Evolutionary conservation across 2,888 invertebrate species (phyloP).

Genomic region (Cabera pusaria): DNA sequence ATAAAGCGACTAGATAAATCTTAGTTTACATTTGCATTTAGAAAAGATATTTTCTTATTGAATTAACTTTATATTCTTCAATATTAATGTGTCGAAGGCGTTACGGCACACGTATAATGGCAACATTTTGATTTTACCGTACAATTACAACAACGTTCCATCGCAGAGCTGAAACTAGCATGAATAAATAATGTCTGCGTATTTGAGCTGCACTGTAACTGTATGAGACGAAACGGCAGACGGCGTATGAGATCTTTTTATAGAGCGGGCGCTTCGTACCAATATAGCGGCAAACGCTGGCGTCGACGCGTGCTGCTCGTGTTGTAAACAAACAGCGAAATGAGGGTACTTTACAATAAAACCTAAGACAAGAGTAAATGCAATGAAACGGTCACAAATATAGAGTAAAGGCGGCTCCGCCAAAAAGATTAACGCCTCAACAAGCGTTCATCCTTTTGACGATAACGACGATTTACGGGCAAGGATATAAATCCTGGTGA

Average conservation of each 20-base stretch:
- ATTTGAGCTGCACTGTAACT: conserved; percentile 29
- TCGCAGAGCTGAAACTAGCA: conserved; percentile 17
- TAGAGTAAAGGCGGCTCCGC: conserved; percentile 1
- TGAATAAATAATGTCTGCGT: conserved; percentile 19
- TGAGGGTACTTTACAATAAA: conserved; percentile 17
- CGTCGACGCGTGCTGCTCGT: conserved; percentile 26
- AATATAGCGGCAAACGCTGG: conserved; percentile 63
- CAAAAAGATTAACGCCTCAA: conserved; percentile 12
- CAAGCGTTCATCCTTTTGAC: background rate
- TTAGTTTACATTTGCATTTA: too few species aligned
- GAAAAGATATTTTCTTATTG: too few species aligned
- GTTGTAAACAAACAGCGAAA: conserved; percentile 22
- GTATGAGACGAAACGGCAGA: conserved; percentile 64
- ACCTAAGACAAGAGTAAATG: conserved; percentile 7
- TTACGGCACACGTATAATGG: too few species aligned
- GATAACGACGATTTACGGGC: too few species aligned
- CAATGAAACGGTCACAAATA: conserved; percentile 10
- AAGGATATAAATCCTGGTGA: too few species aligned
- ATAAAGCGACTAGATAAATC: too few species aligned
- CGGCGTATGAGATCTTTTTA: conserved; percentile 63
- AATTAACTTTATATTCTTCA: too few species aligned
- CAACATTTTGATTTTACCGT: too few species aligned
- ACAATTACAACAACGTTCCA: too few species aligned
- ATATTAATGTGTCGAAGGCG: too few species aligned
- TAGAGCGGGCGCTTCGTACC: conserved; percentile 59